These are phyloP conservation scores for Petrocephalus microphthalmus DNA, from an alignment of 2,113 vertebrate species.

Conservation along the genomic window DNA sequence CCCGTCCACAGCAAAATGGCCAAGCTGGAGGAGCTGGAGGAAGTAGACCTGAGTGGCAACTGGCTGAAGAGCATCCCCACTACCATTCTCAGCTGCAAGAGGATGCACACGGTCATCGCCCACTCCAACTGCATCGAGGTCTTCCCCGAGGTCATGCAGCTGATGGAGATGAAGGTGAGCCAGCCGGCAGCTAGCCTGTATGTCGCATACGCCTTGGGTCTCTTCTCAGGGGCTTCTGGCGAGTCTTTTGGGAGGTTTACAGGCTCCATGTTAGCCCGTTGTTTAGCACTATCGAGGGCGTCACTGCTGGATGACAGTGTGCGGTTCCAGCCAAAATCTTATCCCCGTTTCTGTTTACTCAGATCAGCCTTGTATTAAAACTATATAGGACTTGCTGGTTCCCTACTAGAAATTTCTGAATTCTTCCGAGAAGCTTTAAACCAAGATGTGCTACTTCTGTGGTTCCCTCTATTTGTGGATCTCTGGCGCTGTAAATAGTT, in stretches of 20 bases:
- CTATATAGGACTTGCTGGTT: background rate
- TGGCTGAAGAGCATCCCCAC: conserved; percentile 94
- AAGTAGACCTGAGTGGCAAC: conserved; percentile 93
- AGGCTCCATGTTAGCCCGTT: background rate
- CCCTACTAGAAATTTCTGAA: background rate
- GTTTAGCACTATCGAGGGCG: background rate
- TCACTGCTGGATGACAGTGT: background rate
- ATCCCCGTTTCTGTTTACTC: background rate
- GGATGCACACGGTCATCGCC: conserved; percentile 89
- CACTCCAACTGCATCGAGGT: conserved; percentile 95
- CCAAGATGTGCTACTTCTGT: background rate
- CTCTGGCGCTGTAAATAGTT: background rate
- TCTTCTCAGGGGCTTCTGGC: background rate
- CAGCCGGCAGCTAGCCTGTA: background rate
- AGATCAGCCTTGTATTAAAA: background rate
- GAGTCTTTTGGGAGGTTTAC: background rate
- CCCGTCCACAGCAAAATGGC: conserved; percentile 87
- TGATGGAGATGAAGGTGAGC: conserved; percentile 88
- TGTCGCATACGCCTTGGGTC: background rate
- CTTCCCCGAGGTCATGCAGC: conserved; percentile 97
- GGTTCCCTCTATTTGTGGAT: background rate
- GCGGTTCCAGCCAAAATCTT: background rate
- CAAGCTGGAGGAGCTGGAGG: conserved; percentile 92
- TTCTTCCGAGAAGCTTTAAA: conserved; percentile 4
- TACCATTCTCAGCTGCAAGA: conserved; percentile 85